Evolutionary conservation across 2,113 vertebrate species (phyloP), one percentile per base, ranked within the genome.

Genomic region (Myocastor coypus): DNA sequence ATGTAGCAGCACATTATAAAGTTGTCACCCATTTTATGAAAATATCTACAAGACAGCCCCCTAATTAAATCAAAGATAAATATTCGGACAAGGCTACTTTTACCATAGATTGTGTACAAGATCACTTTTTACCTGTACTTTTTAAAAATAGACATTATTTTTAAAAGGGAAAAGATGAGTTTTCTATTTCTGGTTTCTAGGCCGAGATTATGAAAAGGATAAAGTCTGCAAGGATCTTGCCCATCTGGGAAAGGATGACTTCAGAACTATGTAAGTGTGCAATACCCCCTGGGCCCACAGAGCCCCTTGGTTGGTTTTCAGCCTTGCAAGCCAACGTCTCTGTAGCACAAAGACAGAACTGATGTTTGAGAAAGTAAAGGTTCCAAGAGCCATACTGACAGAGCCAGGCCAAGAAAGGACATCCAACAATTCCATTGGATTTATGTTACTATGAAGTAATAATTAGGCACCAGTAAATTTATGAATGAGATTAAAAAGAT

Each of bases 191-290:
- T 93, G 42, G 0, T 9, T 97, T 94, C 17, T 89, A 99, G 99
- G 99, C 37, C 97, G 81, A 96, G 91, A 97, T 88, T 99, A 98
- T 89, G 95, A 98, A 91, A 98, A 96, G 77, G 97, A 98, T 5
- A 99, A 98, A 95, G 98, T 99, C 32, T 99, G 99, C 94, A 97
- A 97, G 30, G 98, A 99, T 68, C 97, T 98, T 52, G 46, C 66
- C 42, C 14, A 0, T 1, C 55, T 98, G 92, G 99, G 99, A 17
- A 98, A 98, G 97, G 98, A 98, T 0, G 94, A 98, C 42, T 99
- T 99, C 94, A 96, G 97, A 93, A 96, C 97, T 30, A 57, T 98
- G 99, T 99, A 98, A 91, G 99, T 98, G 95, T 59, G 32, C 75
- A 20, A 12, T 1, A 42, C 4, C 12, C 0, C 12, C 0, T 34